Conservation (phyloP, 2,113 vertebrate species). For the Salvelinus namaycush region DNA sequence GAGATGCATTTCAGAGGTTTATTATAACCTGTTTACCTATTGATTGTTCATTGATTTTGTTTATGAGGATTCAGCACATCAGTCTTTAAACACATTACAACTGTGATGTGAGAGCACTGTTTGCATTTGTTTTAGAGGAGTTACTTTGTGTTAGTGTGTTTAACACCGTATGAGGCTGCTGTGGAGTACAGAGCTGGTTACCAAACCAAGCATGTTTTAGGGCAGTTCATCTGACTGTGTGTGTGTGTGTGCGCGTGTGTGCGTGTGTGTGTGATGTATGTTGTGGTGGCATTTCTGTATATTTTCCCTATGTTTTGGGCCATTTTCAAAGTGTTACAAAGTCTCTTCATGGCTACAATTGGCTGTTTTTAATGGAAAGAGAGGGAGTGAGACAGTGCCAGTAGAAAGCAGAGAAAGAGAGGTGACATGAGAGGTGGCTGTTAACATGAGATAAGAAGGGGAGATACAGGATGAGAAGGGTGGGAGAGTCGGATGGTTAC, state of each 20-base stretch:
- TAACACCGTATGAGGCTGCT: not conserved
- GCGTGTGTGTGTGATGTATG: not conserved
- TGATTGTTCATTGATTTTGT: too few species aligned
- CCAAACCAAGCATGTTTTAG: too few species aligned
- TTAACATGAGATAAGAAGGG: constrained; percentile 22
- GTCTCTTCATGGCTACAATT: constrained; percentile 6
- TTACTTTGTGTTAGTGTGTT: not conserved
- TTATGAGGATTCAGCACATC: too few species aligned
- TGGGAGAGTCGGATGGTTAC: constrained; percentile 22
- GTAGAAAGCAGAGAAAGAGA: not conserved
- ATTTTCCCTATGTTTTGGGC: not conserved
- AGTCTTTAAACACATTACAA: too few species aligned
- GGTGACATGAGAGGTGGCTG: constrained; percentile 16
- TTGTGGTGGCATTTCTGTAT: not conserved
- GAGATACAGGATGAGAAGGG: constrained; percentile 6
- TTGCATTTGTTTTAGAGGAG: too few species aligned
- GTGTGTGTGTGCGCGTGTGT: not conserved
- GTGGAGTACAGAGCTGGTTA: too few species aligned
- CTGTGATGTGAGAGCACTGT: not conserved
- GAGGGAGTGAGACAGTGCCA: not conserved
- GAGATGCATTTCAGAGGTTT: too few species aligned
- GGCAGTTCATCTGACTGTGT: not conserved
- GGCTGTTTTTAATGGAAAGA: constrained; percentile 26
- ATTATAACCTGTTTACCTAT: too few species aligned
- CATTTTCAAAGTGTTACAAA: not conserved